Conservation (phyloP, 37 sponge, comb jelly and placozoan species). For the Hexactinellida sp. region DNA sequence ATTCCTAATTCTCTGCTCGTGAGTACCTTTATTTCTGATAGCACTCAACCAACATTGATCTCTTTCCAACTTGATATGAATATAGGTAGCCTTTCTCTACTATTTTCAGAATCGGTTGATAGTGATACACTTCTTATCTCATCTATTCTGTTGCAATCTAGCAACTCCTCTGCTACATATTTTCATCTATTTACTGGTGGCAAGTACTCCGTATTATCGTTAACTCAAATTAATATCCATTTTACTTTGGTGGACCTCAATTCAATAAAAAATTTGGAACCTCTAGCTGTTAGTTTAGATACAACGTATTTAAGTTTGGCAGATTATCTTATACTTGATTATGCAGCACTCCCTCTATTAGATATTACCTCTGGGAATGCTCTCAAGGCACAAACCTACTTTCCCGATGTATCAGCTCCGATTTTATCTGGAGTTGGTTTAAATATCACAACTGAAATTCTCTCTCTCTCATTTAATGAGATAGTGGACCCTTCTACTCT, state of each 20-base stretch:
- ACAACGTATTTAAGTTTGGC: slow-evolving; percentile 29
- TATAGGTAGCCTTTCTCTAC: slow-evolving; percentile 25
- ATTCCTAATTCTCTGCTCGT: not conserved
- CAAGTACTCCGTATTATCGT: slow-evolving; percentile 19
- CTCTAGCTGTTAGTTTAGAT: slow-evolving; percentile 24
- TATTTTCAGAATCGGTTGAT: slow-evolving; percentile 79
- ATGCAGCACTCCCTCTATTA: not conserved
- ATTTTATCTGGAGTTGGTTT: not conserved
- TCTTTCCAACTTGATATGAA: slow-evolving; percentile 23
- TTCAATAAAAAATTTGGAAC: slow-evolving; percentile 42
- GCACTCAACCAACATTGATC: not conserved
- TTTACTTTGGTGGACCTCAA: slow-evolving; percentile 47
- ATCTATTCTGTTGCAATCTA: not conserved
- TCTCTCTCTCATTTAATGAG: slow-evolving; percentile 67
- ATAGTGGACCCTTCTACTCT: slow-evolving; percentile 49
- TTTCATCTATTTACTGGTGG: slow-evolving; percentile 45
- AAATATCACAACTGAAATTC: slow-evolving; percentile 23
- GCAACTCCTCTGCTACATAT: not conserved
- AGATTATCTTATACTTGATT: slow-evolving; percentile 25
- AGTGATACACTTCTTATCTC: slow-evolving; percentile 16
- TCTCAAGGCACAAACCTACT: not conserved
- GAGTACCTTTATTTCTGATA: not conserved
- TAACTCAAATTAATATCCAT: slow-evolving; percentile 33
- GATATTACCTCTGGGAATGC: not conserved
- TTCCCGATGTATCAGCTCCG: not conserved